Percentiles rank a stretch among this genome's conserved stretches.
Conservation (phyloP, 1,140 invertebrate species). For the Neuroterus valhalla region DNA sequence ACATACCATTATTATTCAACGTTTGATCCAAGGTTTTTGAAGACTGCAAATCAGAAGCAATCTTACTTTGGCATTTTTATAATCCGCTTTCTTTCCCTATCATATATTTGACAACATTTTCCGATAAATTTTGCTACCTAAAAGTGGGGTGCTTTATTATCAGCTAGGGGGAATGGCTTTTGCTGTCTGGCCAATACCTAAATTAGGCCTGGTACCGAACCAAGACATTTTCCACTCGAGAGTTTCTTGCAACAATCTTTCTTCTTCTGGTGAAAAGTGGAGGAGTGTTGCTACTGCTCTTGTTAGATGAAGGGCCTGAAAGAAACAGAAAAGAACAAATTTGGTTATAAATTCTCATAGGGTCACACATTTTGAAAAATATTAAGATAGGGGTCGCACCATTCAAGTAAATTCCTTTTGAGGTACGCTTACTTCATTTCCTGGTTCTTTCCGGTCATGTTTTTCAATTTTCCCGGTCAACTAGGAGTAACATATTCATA, state of each 20-base stretch:
- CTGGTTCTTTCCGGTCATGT: too few species aligned
- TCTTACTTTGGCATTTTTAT: conserved; percentile 4
- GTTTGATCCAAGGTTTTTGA: neutral
- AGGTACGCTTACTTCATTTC: too few species aligned
- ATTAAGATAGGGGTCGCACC: too few species aligned
- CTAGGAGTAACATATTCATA: too few species aligned
- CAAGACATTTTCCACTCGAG: conserved; percentile 92
- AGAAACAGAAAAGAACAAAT: conserved; percentile 50
- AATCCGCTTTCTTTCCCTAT: neutral
- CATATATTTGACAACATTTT: neutral
- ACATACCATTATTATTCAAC: neutral
- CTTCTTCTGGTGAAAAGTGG: conserved; percentile 90
- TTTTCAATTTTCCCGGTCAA: too few species aligned
- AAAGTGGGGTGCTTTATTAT: conserved; percentile 54
- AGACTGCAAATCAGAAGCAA: neutral
- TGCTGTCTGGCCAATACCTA: conserved; percentile 77
- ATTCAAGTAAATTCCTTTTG: too few species aligned
- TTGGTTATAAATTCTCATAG: neutral
- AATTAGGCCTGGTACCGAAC: conserved; percentile 83
- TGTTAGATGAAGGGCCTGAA: conserved; percentile 91
- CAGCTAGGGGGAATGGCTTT: conserved; percentile 78
- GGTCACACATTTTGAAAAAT: too few species aligned
- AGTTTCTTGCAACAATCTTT: conserved; percentile 89
- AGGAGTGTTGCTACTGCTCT: conserved; percentile 90
- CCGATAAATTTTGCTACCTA: conserved; percentile 9